Evolutionary conservation across 64 coral and sea anemone genomes (phyloP), one percentile per base, ranked within the genome.

Genomic region (Stylophora pistillata): DNA sequence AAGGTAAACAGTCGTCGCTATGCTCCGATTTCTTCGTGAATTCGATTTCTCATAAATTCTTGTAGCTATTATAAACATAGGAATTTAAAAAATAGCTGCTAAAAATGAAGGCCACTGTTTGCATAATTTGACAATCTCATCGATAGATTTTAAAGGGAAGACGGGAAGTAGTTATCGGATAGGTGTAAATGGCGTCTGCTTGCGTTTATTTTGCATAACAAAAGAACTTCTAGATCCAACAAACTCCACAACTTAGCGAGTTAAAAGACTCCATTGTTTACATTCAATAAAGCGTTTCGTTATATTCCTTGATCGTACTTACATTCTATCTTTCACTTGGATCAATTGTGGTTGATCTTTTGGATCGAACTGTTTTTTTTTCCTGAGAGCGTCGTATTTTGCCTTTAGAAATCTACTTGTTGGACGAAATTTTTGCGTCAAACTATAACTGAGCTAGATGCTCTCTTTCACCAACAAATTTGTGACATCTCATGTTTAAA

Each of bases 121-220:
- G 37, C 32, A 34, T 33, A 37, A 0, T 64, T 11, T n/a, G 58
- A 27, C 32, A 27, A 63, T 12, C 58, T 64, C 56, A 64, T 82
- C 15, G 3, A 1, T 47, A 82, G 30, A 41, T 63, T 68, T 82
- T 82, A 41, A 37, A 23, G 79, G 31, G 34, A 47, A 17, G 10
- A 82, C 12, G 14, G 30, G 58, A 37, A 23, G 78, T 82, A 63
- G 58, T 82, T 60, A 66, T 29, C 37, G 37, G 37, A 56, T 28
- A 56, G 31, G 25, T 59, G 56, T 60, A 79, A 79, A 60, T 26
- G 34, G 79, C 59, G 79, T 82, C 58, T 65, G 20, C 21, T 55
- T 77, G 18, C 53, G 21, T 9, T 27, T 41, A 2, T 23, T 82
- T 82, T 82, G 59, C 79, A 82, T 82, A 66, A 82, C 79, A 82